Evolutionary conservation across 2,113 vertebrate genomes (phyloP), one percentile per base, ranked within the genome.

Genomic region (Phainopepla nitens): DNA sequence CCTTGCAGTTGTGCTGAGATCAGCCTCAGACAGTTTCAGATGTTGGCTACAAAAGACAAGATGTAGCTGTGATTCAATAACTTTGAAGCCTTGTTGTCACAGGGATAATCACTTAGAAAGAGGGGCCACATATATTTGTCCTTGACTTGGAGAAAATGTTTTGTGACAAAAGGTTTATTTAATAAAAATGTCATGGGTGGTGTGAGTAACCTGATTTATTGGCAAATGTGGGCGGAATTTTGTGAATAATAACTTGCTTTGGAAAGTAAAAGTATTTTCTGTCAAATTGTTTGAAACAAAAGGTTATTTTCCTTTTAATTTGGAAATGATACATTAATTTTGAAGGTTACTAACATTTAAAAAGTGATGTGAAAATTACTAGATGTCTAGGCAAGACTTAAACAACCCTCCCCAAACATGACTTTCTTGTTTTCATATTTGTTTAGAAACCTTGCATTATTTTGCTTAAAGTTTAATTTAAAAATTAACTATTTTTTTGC

Each of bases 21-120:
- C 56, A 94, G 92, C 85, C 78, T 76, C 90, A 73, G 68, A 78
- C 89, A 57, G 18, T 53, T 94, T 96, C 93, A 80, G 78, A 33
- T 83, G 57, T 49, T 45, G 58, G 64, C 54, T 92, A n/a, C 54
- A 49, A 68, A 92, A 93, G 41, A 56, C 85, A 78, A 87, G 39
- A 42, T 33, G 17, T 61, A 73, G 13, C 62, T 50, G 82, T 35
- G 21, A 39, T 85, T 82, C 14, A 4, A 5, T 47, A 51, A 16
- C 33, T 90, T 78, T 51, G 80, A 57, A 90, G 65, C 81, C 36
- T 90, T 65, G 21, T 27, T 49, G 42, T 75, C 54, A 87, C 62
- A 68, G 36, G 88, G 50, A 29, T 36, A 42, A 29, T 70, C 36
- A 16, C 42, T 90, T 89, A 42, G 17, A 76, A 89, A 90, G 87